Conservation (phyloP, 2,888 invertebrate species). For the Drosophila setosimentum region DNA sequence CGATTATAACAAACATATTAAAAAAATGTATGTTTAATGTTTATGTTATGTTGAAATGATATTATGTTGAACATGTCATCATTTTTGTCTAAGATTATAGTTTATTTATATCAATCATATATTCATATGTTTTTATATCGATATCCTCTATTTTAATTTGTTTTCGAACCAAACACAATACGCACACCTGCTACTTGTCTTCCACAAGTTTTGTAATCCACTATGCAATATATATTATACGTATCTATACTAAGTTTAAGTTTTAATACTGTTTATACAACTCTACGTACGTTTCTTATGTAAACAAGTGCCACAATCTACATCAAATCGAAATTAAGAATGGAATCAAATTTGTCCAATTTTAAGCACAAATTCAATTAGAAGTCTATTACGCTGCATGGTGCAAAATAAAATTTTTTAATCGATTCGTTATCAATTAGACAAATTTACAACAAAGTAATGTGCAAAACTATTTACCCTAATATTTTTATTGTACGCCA, state of each 20-base stretch:
- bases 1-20: constrained; percentile 15
- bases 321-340: constrained; percentile 26
- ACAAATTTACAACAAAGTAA: constrained; percentile 47
- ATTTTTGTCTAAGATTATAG: constrained; percentile 53
- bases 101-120: constrained; percentile 8
- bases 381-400: constrained; percentile 59
- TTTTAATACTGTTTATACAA: constrained; percentile 16
- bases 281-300: constrained; percentile 57
- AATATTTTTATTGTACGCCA: constrained; percentile 36
- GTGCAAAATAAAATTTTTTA: constrained; percentile 35
- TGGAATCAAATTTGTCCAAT: constrained; percentile 22
- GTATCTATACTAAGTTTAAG: constrained; percentile 12
- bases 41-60: constrained; percentile 68
- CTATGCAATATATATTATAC: constrained; percentile 22
- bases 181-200: constrained; percentile 57
- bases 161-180: constrained; percentile 45
- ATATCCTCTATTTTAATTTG: constrained; percentile 31
- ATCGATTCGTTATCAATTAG: constrained; percentile 47
- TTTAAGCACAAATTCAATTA: constrained; percentile 48
- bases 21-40: constrained; percentile 52
- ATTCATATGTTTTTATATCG: constrained; percentile 10
- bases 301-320: constrained; percentile 76
- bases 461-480: constrained; percentile 46
- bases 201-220: constrained; percentile 59
- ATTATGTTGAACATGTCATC: constrained; percentile 78